Evolutionary conservation across 23 tunicate species (phyloP).

Genomic region (Ciona savignyi): DNA sequence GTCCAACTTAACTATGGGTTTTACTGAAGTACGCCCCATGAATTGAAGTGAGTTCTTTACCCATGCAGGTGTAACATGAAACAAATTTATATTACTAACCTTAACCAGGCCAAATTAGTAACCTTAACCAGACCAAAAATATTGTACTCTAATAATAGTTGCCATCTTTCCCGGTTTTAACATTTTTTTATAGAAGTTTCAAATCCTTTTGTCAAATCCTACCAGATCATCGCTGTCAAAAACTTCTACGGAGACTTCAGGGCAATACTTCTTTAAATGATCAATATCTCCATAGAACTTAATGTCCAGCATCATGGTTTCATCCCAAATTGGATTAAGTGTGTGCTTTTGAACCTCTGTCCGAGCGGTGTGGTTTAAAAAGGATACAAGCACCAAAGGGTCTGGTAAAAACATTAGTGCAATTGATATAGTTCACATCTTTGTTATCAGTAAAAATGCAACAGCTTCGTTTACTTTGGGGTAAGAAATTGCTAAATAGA

Average conservation of each 20-base stretch:
- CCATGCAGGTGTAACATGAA: no score
- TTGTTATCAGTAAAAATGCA: no score
- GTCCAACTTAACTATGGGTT: constrained; percentile 53
- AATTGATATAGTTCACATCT: background rate
- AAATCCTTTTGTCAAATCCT: constrained; percentile 1
- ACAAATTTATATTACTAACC: no score
- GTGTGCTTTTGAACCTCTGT: constrained; percentile 69
- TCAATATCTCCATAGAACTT: constrained; percentile 77
- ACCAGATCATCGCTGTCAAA: constrained; percentile 92
- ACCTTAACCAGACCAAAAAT: no score
- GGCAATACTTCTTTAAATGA: constrained; percentile 43
- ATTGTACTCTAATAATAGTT: no score
- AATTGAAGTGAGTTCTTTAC: constrained; percentile 78
- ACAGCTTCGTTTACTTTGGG: no score
- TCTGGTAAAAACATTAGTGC: constrained; percentile 42
- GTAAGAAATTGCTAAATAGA: no score
- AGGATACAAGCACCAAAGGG: constrained; percentile 76
- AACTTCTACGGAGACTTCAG: constrained; percentile 62
- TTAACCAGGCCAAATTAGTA: no score
- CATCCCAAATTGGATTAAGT: constrained; percentile 89
- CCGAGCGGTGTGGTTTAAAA: constrained; percentile 56
- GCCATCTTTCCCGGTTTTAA: no score
- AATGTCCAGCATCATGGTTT: constrained; percentile 80
- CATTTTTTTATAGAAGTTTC: no score
- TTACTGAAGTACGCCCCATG: constrained; percentile 75